These are phyloP conservation scores for Antedon mediterranea DNA, from an alignment of 53 echinoderm and acorn worm genomes.

Conservation along the genomic window DNA sequence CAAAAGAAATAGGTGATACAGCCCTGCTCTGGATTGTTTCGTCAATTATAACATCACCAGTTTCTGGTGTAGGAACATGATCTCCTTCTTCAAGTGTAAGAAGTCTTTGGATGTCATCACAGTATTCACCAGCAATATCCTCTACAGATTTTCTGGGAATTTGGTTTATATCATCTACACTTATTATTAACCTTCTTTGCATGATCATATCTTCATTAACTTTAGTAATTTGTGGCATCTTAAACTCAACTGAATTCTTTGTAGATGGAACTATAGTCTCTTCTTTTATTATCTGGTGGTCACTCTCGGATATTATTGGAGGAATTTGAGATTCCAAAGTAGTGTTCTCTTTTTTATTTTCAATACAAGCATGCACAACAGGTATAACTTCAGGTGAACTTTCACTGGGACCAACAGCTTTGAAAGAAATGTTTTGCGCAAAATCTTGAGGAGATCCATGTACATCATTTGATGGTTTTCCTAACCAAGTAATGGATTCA, in stretches of 20 bases:
- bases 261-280: background rate
- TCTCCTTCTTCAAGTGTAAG: background rate
- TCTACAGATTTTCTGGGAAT: background rate
- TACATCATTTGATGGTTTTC: background rate
- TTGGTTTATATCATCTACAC: background rate
- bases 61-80: background rate
- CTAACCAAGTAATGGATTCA: background rate
- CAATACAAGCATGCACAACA: no score
- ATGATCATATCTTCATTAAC: background rate
- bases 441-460: no score
- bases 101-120: background rate
- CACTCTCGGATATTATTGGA: background rate
- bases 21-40: background rate
- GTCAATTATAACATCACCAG: background rate
- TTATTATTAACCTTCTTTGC: background rate
- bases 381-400: no score
- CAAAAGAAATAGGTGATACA: background rate
- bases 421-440: no score
- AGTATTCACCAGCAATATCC: background rate
- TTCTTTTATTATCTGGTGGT: background rate
- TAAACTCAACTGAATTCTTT: background rate
- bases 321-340: no score
- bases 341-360: no score
- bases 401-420: no score
- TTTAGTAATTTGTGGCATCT: background rate